These are phyloP conservation scores for Leucophenga varia DNA, from an alignment of 1,140 invertebrate species.

Conservation along the genomic window DNA sequence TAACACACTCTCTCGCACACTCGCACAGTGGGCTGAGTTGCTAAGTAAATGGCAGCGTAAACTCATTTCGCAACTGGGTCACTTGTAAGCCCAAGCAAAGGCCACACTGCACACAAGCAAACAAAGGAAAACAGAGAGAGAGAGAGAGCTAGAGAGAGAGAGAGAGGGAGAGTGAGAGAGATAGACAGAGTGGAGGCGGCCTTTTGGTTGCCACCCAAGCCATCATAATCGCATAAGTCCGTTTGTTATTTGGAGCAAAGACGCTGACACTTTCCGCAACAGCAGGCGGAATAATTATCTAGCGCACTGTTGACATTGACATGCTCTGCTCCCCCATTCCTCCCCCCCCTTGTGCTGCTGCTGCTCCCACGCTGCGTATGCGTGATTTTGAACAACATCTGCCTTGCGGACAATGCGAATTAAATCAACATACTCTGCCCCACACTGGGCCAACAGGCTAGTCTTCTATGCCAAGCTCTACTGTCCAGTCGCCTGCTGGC, in stretches of 20 bases:
- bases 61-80: constrained; percentile 1
- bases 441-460: no score
- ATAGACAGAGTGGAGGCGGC: no score
- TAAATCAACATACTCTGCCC: constrained; percentile 8
- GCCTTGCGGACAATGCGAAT: constrained; percentile 8
- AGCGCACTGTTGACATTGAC: constrained; percentile 42
- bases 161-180: background rate
- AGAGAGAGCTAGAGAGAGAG: background rate
- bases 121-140: constrained; percentile 1
- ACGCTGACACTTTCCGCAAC: constrained; percentile 17
- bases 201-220: constrained; percentile 7
- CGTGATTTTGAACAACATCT: constrained; percentile 31
- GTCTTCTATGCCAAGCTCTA: no score
- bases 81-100: constrained; percentile 27
- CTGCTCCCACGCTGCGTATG: constrained; percentile 30
- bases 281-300: constrained; percentile 35
- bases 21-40: constrained; percentile 15
- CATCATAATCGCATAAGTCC: constrained; percentile 35
- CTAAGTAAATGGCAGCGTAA: constrained; percentile 8
- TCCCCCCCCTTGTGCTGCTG: no score
- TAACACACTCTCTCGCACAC: constrained; percentile 6
- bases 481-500: constrained; percentile 24
- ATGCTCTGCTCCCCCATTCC: constrained; percentile 9
- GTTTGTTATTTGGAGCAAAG: constrained; percentile 39
- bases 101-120: constrained; percentile 1